Evolutionary conservation across 2,888 invertebrate species (phyloP).

Genomic region (Thereva unica): DNA sequence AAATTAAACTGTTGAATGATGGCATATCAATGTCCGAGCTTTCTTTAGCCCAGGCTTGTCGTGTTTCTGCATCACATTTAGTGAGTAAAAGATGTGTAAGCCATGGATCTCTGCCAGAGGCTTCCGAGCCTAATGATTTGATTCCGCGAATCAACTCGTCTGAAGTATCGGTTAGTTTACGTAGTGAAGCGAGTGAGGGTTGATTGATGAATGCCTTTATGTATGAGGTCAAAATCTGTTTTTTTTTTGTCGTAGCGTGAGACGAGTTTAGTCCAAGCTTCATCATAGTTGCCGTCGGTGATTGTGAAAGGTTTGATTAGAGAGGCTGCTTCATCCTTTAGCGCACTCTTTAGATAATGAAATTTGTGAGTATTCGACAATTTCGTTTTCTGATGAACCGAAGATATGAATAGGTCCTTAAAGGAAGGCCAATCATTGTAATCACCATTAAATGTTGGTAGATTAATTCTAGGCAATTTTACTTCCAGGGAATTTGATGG

Average conservation of each 20-base stretch:
- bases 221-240: slow-evolving; percentile 5
- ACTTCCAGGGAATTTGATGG: not conserved
- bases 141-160: too few relatives aligned
- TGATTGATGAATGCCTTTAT: slow-evolving; percentile 3
- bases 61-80: too few relatives aligned
- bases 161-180: too few relatives aligned
- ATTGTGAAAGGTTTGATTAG: slow-evolving; percentile 4
- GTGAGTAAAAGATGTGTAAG: too few relatives aligned
- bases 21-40: too few relatives aligned
- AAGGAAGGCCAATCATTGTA: slow-evolving; percentile 11
- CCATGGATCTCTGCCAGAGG: too few relatives aligned
- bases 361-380: slow-evolving; percentile 2
- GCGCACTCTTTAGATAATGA: slow-evolving; percentile 11
- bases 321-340: slow-evolving; percentile 2
- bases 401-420: slow-evolving; percentile 4
- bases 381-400: not conserved
- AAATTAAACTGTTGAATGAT: too few relatives aligned
- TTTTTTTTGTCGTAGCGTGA: slow-evolving; percentile 10
- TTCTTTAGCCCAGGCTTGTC: too few relatives aligned
- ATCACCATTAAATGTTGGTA: slow-evolving; percentile 8
- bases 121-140: too few relatives aligned
- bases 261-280: slow-evolving; percentile 4
- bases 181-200: too few relatives aligned
- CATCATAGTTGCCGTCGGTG: slow-evolving; percentile 1
- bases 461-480: not conserved